Evolutionary conservation across 2,888 invertebrate genomes (phyloP), one percentile per base, ranked within the genome.

Genomic region (Erynnis tages): DNA sequence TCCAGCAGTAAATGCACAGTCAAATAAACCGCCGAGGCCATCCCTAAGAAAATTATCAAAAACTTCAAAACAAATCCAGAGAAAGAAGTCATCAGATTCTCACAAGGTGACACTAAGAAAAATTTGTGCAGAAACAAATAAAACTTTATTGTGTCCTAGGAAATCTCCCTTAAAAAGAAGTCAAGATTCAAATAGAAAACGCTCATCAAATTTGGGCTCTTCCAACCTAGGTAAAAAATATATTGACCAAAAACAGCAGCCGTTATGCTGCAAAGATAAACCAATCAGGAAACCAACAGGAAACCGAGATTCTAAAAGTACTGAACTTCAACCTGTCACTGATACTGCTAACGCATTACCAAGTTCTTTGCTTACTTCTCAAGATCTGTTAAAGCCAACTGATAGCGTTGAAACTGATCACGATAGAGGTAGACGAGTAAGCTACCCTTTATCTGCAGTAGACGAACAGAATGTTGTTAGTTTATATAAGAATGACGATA

Each of bases 401-500:
- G 10, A 35, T 1, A n/a, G n/a, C n/a, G n/a, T n/a, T n/a, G 10
- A 35, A 10, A 10, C n/a, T 19, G 1, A 1, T 10, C 5, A 4
- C 1, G 35, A 35, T n/a, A 14, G 19, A 19, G 10, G 0, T 6
- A n/a, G 17, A 10, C 17, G 19, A 3, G 8, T 7, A 17, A 10
- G 4, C 30, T 8, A 30, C 4, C 17, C 30, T 1, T 6, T 17
- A 11, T 7, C 19, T n/a, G n/a, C n/a, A 11, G 8, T 10, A 4
- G 17, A 11, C 1, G 19, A 19, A 43, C 11, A 29, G 19, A 29
- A 17, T 5, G 38, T 60, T 8, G 45, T 63, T 8, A 54, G 54
- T 54, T 30, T 62, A 5, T 59, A 59, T 35, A 58, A 60, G 53
- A 64, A 63, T 40, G 41, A 53, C 2, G 57, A 67, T 1, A 68